phyloP scores from a whole-genome alignment of 2,113 vertebrate species.

The Cryptomyrus ogoouensis region DNA sequence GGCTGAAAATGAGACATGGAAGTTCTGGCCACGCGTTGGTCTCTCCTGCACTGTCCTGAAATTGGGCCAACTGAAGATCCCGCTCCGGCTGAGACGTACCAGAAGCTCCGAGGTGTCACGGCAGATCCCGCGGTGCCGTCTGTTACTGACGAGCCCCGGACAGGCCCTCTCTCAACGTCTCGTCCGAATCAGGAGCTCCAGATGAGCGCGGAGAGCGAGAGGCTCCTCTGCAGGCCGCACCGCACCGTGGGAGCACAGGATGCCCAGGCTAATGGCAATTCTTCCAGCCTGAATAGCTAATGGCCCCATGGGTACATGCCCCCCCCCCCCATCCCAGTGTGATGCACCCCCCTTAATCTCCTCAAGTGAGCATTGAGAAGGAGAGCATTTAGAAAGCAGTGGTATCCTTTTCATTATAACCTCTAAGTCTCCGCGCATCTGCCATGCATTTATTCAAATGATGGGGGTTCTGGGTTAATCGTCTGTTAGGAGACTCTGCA shows the following conservation, averaged over 20 bases:
- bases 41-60: not conserved
- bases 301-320: constrained; percentile 39
- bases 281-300: constrained; percentile 58
- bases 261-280: constrained; percentile 54
- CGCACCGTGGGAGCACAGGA: constrained; percentile 50
- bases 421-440: not conserved
- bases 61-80: not conserved
- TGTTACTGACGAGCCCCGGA: constrained; percentile 33
- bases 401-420: not conserved
- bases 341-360: constrained; percentile 19
- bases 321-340: constrained; percentile 43
- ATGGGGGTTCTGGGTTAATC: not conserved
- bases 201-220: constrained; percentile 27
- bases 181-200: constrained; percentile 33
- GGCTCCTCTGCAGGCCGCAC: constrained; percentile 36
- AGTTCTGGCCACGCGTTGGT: not conserved
- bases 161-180: constrained; percentile 34
- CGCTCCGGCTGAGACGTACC: not conserved
- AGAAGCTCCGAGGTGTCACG: not conserved
- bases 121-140: not conserved
- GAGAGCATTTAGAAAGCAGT: not conserved
- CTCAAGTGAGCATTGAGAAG: not conserved
- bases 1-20: not conserved
- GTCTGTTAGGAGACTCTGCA: not conserved
- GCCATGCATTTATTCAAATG: not conserved